These are phyloP conservation scores for Dolomedes plantarius DNA, from an alignment of 2,888 invertebrate species.

Conservation along the genomic window DNA sequence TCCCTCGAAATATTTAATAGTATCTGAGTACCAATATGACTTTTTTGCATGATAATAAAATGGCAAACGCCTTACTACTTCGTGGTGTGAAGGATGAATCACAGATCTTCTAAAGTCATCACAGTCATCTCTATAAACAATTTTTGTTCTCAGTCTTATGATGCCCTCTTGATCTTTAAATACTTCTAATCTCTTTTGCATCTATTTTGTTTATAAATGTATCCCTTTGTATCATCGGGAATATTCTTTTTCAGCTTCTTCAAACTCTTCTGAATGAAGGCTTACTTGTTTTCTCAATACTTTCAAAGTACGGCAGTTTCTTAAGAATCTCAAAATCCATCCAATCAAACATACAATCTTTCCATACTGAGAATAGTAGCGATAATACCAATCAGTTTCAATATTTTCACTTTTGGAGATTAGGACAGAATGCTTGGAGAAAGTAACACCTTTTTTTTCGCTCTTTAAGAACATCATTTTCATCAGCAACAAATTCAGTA, in stretches of 20 bases:
- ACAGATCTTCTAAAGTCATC: too few relatives aligned
- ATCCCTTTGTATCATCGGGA: too few relatives aligned
- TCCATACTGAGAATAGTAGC: not conserved
- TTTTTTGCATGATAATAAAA: too few relatives aligned
- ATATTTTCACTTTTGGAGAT: not conserved
- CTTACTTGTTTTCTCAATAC: not conserved
- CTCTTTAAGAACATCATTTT: not conserved
- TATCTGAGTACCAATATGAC: too few relatives aligned
- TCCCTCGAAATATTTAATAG: too few relatives aligned
- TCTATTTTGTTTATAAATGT: too few relatives aligned
- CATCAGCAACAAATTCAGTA: not conserved
- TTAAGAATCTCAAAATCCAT: not conserved
- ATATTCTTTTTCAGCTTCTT: too few relatives aligned
- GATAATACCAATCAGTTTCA: not conserved
- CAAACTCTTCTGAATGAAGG: not conserved
- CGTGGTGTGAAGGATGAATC: too few relatives aligned
- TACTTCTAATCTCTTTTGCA: not conserved
- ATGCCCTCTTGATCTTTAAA: not conserved
- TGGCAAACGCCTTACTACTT: too few relatives aligned
- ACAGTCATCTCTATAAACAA: too few relatives aligned
- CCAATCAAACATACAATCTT: not conserved
- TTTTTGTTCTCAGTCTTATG: not conserved
- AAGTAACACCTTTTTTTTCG: not conserved
- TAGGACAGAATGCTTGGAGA: not conserved
- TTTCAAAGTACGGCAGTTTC: not conserved